Percentiles rank a stretch among this genome's conserved stretches.
Conservation (phyloP, 2,113 vertebrate species). For the Sorex araneus region DNA sequence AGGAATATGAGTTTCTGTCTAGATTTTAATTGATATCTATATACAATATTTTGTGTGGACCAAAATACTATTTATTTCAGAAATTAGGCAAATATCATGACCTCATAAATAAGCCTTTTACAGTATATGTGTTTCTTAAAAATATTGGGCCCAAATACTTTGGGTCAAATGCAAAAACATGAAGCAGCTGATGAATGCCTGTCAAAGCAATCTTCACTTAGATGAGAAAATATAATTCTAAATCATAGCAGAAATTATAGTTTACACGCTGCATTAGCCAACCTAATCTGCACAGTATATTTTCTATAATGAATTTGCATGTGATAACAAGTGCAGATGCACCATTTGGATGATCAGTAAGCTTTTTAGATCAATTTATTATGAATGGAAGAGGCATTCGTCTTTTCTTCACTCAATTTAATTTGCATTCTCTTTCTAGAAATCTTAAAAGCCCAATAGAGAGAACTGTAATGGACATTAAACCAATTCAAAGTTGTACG, state of each 20-base stretch:
- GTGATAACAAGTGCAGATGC: constrained; percentile 71
- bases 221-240: constrained; percentile 66
- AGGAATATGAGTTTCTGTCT: not conserved
- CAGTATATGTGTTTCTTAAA: constrained; percentile 21
- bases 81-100: constrained; percentile 29
- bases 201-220: constrained; percentile 58
- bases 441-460: constrained; percentile 74
- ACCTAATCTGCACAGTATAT: constrained; percentile 79
- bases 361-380: constrained; percentile 77
- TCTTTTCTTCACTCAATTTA: constrained; percentile 75
- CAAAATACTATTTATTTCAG: constrained; percentile 43
- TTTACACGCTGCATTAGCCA: constrained; percentile 74
- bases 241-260: constrained; percentile 70
- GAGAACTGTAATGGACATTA: constrained; percentile 69
- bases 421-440: constrained; percentile 76
- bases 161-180: constrained; percentile 21
- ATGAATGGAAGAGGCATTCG: constrained; percentile 75
- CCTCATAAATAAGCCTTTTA: not conserved
- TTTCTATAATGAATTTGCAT: constrained; percentile 77
- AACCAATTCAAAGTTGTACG: constrained; percentile 68
- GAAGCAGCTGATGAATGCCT: constrained; percentile 33
- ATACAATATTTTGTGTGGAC: not conserved
- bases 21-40: not conserved
- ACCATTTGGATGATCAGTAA: constrained; percentile 74
- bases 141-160: constrained; percentile 45